Base-by-base conservation (phyloP, 2,888 invertebrate genomes). In the Thelaira solivaga region DNA sequence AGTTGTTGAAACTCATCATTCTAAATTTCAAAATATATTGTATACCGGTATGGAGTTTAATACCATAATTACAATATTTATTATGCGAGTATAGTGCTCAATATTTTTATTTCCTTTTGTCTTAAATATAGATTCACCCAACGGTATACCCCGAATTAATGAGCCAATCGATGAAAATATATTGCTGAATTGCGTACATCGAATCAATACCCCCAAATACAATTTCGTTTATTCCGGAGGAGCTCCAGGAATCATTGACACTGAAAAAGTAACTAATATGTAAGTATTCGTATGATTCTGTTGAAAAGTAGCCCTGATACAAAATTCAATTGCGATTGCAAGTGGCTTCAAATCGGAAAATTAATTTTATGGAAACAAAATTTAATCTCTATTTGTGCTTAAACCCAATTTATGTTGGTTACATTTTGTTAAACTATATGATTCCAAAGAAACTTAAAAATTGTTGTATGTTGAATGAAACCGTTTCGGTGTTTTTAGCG, bases 221-320 rank as follows among this genome's bases (percentile, higher is more conserved):
- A 49, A 64, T 36, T n/a, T 64, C 6, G 18, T 64, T 47, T 64
- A 64, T 24, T 64, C 62, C 1, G 62, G 62, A 11, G 49, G 36
- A 49, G n/a, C 49, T 22, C 62, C 47, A 49, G 62, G 62, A 49
- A 49, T 64, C 0, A 24, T 36, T 11, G 55, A 20, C 13, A 10
- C n/a, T 7, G 36, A 34, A 55, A 5, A 20, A 55, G 13, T 55
- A 22, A 22, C 34, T 1, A 13, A 55, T 22, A 22, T 55, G 55
- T 55, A 55, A 51, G 7, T 26, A 47, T 47, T 47, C 1, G n/a
- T n/a, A n/a, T n/a, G n/a, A n/a, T n/a, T n/a, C n/a, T n/a, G n/a
- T n/a, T n/a, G n/a, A n/a, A n/a, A n/a, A n/a, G n/a, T n/a, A n/a
- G n/a, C n/a, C n/a, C n/a, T n/a, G n/a, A n/a, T n/a, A n/a, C n/a